phyloP scores from a whole-genome alignment of 1,140 invertebrate species.

The Ptiloglossa arizonensis region DNA sequence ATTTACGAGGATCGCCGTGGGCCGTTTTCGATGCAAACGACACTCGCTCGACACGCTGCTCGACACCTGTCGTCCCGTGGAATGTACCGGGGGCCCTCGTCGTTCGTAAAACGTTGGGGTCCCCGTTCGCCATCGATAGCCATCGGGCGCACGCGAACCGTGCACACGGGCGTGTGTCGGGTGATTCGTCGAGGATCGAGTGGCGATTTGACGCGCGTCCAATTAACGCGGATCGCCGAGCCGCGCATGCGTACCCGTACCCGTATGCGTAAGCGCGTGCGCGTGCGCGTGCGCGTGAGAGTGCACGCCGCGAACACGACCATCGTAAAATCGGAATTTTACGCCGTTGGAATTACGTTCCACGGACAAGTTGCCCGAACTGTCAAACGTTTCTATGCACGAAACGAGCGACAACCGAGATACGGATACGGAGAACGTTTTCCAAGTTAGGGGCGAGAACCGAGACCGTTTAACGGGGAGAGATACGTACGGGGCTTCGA shows the following conservation, averaged over 20 bases:
- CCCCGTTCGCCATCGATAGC: background rate
- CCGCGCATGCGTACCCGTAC: too few relatives aligned
- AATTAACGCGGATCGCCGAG: background rate
- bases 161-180: background rate
- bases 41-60: background rate
- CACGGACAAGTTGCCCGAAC: background rate
- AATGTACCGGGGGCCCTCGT: background rate
- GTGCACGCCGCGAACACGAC: background rate
- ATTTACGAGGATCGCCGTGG: too few relatives aligned
- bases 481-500: too few relatives aligned
- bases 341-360: background rate
- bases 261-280: too few relatives aligned
- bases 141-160: background rate
- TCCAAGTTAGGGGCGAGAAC: too few relatives aligned
- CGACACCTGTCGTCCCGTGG: background rate
- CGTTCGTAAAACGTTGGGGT: background rate
- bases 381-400: background rate
- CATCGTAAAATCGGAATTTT: constrained; percentile 19
- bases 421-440: too few relatives aligned
- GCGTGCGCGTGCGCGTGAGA: too few relatives aligned
- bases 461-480: too few relatives aligned
- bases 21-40: too few relatives aligned
- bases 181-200: background rate
- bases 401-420: too few relatives aligned
- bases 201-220: background rate